Evolutionary conservation across 2,888 invertebrate species (phyloP), one percentile per base, ranked within the genome.

Genomic region (Microctonus hyperodae): DNA sequence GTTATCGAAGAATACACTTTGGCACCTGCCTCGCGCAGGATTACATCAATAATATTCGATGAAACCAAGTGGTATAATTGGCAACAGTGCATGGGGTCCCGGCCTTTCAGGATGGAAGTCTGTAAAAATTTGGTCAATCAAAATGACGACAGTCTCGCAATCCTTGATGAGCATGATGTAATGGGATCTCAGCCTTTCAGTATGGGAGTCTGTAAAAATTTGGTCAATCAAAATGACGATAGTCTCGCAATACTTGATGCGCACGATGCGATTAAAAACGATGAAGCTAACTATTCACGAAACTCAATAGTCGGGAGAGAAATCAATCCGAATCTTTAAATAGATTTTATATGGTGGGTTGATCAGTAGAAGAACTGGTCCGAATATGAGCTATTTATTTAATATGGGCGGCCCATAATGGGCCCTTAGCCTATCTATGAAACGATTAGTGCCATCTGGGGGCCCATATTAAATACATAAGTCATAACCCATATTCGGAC

Each of bases 121-220:
- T 75, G 80, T 64, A 48, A 77, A 10, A 72, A 79, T 53, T 71
- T 77, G 0, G 7, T 73, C 16, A 77, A 81, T 63, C 72, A 74
- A 31, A 75, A 74, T 28, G 75, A 77, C 64, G 74, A 74, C 50
- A 78, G 78, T 51, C 35, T 64, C 1, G 75, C 76, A 40, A 76
- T 77, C 76, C 62, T 77, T 16, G 59, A 64, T 0, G 76, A 74
- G n/a, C 70, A 79, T 11, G 67, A 67, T 5, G 73, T n/a, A n/a
- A 72, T 79, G 7, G 75, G 77, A 5, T 69, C 57, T 16, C 75
- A 76, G 23, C 78, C 78, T 6, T 25, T 77, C 16, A 72, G n/a
- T n/a, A n/a, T n/a, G n/a, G n/a, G n/a, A n/a, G n/a, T 78, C 53
- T 75, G 80, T 64, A 48, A 77, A 10, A 72, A 79, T 53, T 71